A percentile compares a stretch with the other conserved stretches of the same genome.
phyloP scores from a whole-genome alignment of 1,140 invertebrate species.

The Planococcus citri region DNA sequence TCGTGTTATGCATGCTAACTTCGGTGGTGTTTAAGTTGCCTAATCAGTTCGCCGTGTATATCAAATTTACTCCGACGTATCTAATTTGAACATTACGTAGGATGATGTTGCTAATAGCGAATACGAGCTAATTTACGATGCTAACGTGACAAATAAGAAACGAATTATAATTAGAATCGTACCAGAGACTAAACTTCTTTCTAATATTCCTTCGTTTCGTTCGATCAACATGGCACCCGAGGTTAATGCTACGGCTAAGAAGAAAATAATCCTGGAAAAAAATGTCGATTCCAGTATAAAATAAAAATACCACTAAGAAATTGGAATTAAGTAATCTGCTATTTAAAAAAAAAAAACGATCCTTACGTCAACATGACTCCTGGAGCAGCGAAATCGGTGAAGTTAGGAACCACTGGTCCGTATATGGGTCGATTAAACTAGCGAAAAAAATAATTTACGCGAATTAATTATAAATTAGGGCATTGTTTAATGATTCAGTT shows the following conservation, averaged over 20 bases:
- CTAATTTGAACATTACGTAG: too few relatives aligned
- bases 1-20: too few relatives aligned
- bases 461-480: neutral
- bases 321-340: neutral
- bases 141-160: too few relatives aligned
- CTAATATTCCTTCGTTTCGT: conserved; percentile 71
- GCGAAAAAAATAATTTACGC: conserved; percentile 26
- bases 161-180: conserved; percentile 23
- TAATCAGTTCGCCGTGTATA: neutral
- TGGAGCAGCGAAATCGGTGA: conserved; percentile 90
- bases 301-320: neutral
- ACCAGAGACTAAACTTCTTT: conserved; percentile 68
- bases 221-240: conserved; percentile 85
- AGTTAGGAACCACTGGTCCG: conserved; percentile 70
- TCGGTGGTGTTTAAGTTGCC: neutral
- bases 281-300: neutral
- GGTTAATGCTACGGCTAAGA: conserved; percentile 82
- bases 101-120: too few relatives aligned
- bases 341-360: too few relatives aligned
- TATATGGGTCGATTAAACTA: conserved; percentile 66
- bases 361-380: conserved; percentile 86
- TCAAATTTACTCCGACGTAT: neutral
- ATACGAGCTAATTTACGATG: too few relatives aligned
- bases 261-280: conserved; percentile 76
- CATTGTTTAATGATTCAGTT: neutral